Conservation (phyloP, 2,113 vertebrate genomes). For the Malurus cyaneus region DNA sequence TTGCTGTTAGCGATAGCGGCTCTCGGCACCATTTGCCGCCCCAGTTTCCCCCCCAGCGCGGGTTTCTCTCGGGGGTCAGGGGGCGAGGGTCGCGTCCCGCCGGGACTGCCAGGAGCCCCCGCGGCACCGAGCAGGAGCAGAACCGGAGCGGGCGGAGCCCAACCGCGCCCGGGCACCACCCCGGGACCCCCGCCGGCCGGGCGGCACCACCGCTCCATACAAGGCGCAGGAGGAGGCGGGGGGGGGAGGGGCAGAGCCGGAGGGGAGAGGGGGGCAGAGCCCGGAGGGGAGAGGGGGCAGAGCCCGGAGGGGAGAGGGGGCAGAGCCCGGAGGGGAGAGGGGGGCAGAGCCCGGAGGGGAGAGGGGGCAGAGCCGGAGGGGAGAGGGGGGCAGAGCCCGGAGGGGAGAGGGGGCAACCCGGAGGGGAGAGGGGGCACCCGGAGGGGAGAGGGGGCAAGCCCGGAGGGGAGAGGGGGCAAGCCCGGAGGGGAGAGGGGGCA, state of each 20-base stretch:
- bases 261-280: not conserved
- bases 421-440: no score
- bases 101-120: not conserved
- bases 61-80: not conserved
- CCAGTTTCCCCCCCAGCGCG: not conserved
- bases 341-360: no score
- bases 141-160: not conserved
- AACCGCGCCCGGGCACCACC: not conserved
- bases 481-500: no score
- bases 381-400: no score
- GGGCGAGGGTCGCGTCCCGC: not conserved
- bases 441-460: no score
- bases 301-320: no score
- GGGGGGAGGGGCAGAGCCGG: not conserved
- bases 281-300: no score
- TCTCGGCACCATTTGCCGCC: not conserved
- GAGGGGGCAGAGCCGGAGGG: no score
- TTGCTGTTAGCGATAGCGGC: not conserved
- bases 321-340: no score
- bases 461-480: no score
- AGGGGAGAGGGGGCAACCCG: no score
- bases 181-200: not conserved
- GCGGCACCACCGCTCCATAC: not conserved
- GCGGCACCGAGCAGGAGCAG: not conserved
- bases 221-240: not conserved